Base-by-base conservation (phyloP, 1,140 invertebrate genomes). In the Drosophila chauvacae region DNA sequence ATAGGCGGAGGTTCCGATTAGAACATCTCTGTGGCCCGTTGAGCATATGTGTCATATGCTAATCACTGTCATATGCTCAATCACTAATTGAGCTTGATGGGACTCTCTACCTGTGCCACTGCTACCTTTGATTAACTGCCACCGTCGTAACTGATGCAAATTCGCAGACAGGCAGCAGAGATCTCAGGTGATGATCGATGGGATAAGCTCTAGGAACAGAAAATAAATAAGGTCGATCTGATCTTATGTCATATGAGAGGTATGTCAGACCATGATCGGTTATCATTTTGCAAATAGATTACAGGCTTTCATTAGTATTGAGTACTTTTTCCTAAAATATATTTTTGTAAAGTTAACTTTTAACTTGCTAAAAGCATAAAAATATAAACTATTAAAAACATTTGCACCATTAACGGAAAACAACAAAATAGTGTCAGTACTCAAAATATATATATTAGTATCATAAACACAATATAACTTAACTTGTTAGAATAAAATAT, bases 1-100 rank as follows among this genome's bases (percentile, higher is more conserved):
- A 77, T 83, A 65, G 64, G 68, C 68, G 64, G 74, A 80, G 73
- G 61, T 68, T 87, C 75, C 78, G 78, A 85, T 85, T 81, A 83
- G 64, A 85, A 77, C 72, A 75, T 55, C 39, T 63, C 70, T 72
- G 62, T 71, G 76, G 63, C 68, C 82, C 81, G 85, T 81, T 88
- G 85, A 88, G 81, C 84, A 90, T 84, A 88, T 90, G 81, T 90
- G 85, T 90, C 85, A 90, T 75, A n/a, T n/a, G n/a, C n/a, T n/a
- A n/a, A n/a, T n/a, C n/a, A 62, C 51, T 59, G 58, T 58, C 65
- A n/a, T n/a, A n/a, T n/a, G n/a, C n/a, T n/a, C n/a, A 74, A 65
- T 80, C 70, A 75, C 74, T 90, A 90, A 90, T 88, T 90, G 85
- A 66, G 70, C 83, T 63, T 88, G 80, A 84, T 83, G 65, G 64